Conservation (phyloP, 2,797 vertebrate species). For the Bucorvus abyssinicus region DNA sequence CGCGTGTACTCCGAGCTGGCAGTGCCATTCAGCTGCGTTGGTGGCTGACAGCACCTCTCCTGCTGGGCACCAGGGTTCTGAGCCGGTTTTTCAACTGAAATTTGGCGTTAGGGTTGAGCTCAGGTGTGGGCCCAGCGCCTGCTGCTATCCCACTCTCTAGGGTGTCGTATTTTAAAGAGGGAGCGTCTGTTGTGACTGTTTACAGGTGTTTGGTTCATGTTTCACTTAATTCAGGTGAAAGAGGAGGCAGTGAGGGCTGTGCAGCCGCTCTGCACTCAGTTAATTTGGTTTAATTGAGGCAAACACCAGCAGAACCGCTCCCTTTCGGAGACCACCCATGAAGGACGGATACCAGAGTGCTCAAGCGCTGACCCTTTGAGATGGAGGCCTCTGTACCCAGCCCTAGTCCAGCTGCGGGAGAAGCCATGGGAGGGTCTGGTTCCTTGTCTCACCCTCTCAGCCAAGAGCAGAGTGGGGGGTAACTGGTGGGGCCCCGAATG, state of each 20-base stretch:
- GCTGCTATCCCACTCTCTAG: neutral
- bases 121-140: fast-evolving
- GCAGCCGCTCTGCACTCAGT: neutral
- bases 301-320: neutral
- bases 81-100: fast-evolving
- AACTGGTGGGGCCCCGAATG: neutral
- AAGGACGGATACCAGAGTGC: neutral
- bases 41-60: neutral
- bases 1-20: fast-evolving
- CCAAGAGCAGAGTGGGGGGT: neutral
- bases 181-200: neutral
- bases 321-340: fast-evolving
- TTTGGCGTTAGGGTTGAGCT: neutral
- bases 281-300: neutral
- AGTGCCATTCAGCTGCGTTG: fast-evolving
- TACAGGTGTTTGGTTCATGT: neutral
- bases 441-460: neutral
- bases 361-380: neutral
- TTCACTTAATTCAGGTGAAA: neutral
- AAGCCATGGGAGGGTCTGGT: neutral
- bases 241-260: neutral
- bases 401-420: neutral
- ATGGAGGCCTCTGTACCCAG: neutral
- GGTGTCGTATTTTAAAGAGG: neutral
- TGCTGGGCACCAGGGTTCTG: neutral